Percentiles rank a stretch among this genome's conserved stretches.
phyloP scores from a whole-genome alignment of 92 coral and sea anemone species.

The Epizoanthus fatuus region DNA sequence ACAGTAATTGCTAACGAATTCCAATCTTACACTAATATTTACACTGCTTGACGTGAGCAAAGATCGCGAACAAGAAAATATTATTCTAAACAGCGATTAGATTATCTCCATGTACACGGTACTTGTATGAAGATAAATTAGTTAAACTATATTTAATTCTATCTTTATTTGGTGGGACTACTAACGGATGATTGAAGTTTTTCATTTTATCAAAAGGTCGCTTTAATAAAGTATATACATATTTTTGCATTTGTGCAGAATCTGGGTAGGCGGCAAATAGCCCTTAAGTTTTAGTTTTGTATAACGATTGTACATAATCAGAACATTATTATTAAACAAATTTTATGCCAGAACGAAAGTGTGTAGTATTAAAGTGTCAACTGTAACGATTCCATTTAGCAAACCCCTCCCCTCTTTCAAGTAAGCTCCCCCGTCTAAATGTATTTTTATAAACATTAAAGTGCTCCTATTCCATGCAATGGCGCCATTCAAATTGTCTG shows the following conservation, averaged over 20 bases:
- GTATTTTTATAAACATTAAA: too few species aligned
- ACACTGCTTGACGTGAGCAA: not conserved
- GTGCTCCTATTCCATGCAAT: too few species aligned
- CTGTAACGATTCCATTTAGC: too few species aligned
- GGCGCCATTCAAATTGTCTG: too few species aligned
- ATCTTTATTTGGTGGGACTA: not conserved
- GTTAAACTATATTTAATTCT: conserved; percentile 6
- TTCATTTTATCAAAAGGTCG: conserved; percentile 6
- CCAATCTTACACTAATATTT: not conserved
- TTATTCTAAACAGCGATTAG: not conserved
- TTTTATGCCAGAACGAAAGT: conserved; percentile 12
- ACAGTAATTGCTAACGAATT: not conserved
- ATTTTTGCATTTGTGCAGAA: conserved; percentile 41
- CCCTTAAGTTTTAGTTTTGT: conserved; percentile 34
- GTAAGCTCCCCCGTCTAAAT: too few species aligned
- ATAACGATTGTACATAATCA: conserved; percentile 44
- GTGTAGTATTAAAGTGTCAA: not conserved
- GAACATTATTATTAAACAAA: conserved; percentile 50
- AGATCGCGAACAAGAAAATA: not conserved
- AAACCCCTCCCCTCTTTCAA: too few species aligned
- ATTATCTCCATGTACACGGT: not conserved
- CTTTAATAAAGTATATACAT: conserved; percentile 42
- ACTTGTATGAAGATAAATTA: conserved; percentile 7
- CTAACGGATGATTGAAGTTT: conserved; percentile 4
- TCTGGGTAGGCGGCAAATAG: not conserved